phyloP scores from a whole-genome alignment of 2,797 vertebrate genomes.

The Petrocephalus sullivani region DNA sequence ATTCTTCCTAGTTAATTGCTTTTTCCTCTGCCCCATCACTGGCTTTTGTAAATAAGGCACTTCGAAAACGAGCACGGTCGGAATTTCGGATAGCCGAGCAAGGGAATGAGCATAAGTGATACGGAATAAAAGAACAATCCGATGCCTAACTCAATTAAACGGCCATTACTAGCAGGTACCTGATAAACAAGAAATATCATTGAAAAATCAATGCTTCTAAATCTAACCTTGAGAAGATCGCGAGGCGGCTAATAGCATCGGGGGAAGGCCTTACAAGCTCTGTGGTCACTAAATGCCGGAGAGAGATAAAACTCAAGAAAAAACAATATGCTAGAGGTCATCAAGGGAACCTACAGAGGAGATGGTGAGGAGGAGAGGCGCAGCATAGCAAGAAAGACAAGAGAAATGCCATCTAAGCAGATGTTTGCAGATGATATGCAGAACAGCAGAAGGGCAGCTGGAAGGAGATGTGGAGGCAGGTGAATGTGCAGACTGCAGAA shows the following conservation, averaged over 20 bases:
- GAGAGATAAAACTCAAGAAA: conserved; percentile 16
- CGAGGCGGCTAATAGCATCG: conserved; percentile 1
- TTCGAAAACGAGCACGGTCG: not conserved
- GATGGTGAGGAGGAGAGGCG: not conserved
- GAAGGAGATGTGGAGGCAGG: conserved; percentile 35
- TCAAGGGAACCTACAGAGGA: not conserved
- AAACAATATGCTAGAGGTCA: conserved; percentile 11
- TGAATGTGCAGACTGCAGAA: conserved; percentile 35
- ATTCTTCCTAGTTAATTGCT: not conserved
- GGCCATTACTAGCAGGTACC: conserved; percentile 52
- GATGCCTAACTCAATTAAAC: conserved; percentile 64
- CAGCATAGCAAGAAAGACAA: conserved; percentile 18
- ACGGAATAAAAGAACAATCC: conserved; percentile 40
- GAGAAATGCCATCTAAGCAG: conserved; percentile 59
- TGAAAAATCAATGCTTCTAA: conserved; percentile 63
- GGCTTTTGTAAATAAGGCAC: not conserved
- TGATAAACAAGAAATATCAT: conserved; percentile 55
- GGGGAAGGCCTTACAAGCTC: not conserved
- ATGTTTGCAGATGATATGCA: conserved; percentile 49
- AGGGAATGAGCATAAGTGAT: not conserved
- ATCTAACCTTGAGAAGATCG: conserved; percentile 31
- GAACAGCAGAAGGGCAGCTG: conserved; percentile 24
- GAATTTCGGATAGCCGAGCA: not conserved
- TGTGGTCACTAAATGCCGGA: not conserved
- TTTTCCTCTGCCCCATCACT: not conserved